Base-by-base conservation (phyloP, 2,888 invertebrate species). In the Mechanitis messenoides region DNA sequence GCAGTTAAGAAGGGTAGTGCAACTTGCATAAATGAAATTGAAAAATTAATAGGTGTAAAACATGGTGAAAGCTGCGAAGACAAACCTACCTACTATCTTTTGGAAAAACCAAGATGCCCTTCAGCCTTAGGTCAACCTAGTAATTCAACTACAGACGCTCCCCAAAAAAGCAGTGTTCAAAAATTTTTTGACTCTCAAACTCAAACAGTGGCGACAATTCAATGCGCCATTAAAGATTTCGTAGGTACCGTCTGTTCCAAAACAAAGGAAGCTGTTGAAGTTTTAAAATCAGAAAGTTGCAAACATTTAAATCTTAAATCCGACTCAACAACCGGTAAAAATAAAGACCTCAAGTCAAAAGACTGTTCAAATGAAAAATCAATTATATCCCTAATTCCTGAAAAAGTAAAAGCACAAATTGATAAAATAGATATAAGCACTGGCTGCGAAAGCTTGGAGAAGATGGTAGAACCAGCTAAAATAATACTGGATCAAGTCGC, bases 211-310 rank as follows among this genome's bases (percentile, higher is more conserved):
- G 64, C 71, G 4, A 76, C 74, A 0, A 72, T 85, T 5, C 80
- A 76, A 71, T 62, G 65, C 42, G 78, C 80, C 3, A 74, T 81
- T 63, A 74, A 78, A 70, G 78, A 78, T 62, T 72, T 84, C 33
- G 67, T 80, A 2, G 74, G 71, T 3, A 80, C 76, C 65, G 72
- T 78, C 2, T 79, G 73, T 59, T 70, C 67, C 4, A 73, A 71
- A 47, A 79, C 83, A 1, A 77, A 78, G 66, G 79, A 81, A 9
- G 76, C 78, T 9, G 74, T 80, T 1, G 70, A 72, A 2, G 54
- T 75, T 7, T 71, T 83, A 59, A 69, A 70, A 55, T 64, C 66
- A 0, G 78, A 81, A 58, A 79, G 79, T 54, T 67, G 64, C 46
- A 64, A 59, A 33, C 70, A 70, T 56, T 59, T 78, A 0, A 72